Percentiles rank a stretch among this genome's conserved stretches.
These are phyloP conservation scores for Glyptemys insculpta DNA, from an alignment of 2,797 vertebrate species.

Conservation along the genomic window DNA sequence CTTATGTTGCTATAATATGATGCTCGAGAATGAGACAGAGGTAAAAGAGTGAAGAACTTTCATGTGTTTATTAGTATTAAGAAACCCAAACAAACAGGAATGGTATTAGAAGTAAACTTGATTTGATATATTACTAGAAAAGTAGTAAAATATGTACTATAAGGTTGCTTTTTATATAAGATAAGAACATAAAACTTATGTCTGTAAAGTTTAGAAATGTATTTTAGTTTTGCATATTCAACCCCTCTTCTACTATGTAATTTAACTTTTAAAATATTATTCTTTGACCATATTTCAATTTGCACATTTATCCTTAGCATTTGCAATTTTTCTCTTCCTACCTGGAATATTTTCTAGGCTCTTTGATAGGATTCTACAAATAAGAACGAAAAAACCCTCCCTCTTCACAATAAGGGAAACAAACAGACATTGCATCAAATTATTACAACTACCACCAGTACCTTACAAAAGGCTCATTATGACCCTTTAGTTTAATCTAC, in stretches of 20 bases:
- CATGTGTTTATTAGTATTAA: neutral
- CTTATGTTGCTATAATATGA: neutral
- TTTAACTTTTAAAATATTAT: neutral
- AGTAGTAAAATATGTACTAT: neutral
- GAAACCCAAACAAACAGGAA: neutral
- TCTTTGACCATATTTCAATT: neutral
- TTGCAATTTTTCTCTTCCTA: neutral
- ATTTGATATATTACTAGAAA: neutral
- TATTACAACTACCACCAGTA: neutral
- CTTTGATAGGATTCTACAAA: neutral
- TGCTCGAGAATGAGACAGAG: neutral
- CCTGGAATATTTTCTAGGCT: neutral
- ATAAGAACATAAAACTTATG: neutral
- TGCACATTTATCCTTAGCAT: neutral
- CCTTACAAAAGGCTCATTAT: neutral
- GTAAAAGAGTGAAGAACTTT: neutral
- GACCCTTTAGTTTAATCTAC: neutral
- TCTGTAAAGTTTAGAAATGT: neutral
- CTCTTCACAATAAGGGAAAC: neutral
- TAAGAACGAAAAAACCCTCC: neutral
- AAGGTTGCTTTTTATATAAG: neutral
- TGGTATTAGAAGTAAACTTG: neutral
- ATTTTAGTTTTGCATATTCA: neutral
- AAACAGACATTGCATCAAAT: conserved; percentile 4
- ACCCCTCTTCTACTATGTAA: neutral